These are phyloP conservation scores for Phrynocephalus forsythii DNA, from an alignment of 2,797 vertebrate species.

Conservation along the genomic window DNA sequence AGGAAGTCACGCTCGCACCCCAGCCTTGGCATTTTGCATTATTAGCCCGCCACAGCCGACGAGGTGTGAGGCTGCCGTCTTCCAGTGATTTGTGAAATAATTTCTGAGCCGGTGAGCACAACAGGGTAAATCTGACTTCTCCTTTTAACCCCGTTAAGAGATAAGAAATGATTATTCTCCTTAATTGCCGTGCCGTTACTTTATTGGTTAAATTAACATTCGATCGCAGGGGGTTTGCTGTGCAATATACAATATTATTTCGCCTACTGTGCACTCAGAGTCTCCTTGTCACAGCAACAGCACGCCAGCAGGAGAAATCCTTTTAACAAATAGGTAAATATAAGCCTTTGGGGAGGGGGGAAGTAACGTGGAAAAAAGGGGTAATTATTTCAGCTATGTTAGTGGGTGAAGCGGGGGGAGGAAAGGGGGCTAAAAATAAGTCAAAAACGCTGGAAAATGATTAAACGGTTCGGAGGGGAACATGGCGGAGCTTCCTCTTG, in stretches of 20 bases:
- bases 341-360: conserved; percentile 73
- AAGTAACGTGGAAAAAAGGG: conserved; percentile 58
- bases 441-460: conserved; percentile 73
- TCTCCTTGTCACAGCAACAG: conserved; percentile 83
- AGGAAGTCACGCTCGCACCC: not conserved
- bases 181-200: conserved; percentile 75
- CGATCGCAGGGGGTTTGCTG: conserved; percentile 74
- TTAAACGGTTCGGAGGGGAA: conserved; percentile 51
- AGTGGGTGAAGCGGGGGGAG: conserved; percentile 69
- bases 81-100: conserved; percentile 68
- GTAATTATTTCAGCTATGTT: conserved; percentile 81
- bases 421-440: conserved; percentile 77
- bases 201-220: conserved; percentile 84
- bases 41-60: conserved; percentile 33
- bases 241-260: conserved; percentile 80
- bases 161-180: conserved; percentile 78
- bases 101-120: conserved; percentile 68
- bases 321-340: conserved; percentile 82
- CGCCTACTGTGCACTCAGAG: conserved; percentile 80
- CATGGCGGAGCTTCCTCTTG: conserved; percentile 18
- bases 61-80: conserved; percentile 44
- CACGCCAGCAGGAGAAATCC: conserved; percentile 76
- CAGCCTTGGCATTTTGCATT: conserved; percentile 30
- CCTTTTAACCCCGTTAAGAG: conserved; percentile 77
- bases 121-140: conserved; percentile 71